Evolutionary conservation across 2,888 invertebrate genomes (phyloP), one percentile per base, ranked within the genome.

Genomic region (Athetis lepigone): DNA sequence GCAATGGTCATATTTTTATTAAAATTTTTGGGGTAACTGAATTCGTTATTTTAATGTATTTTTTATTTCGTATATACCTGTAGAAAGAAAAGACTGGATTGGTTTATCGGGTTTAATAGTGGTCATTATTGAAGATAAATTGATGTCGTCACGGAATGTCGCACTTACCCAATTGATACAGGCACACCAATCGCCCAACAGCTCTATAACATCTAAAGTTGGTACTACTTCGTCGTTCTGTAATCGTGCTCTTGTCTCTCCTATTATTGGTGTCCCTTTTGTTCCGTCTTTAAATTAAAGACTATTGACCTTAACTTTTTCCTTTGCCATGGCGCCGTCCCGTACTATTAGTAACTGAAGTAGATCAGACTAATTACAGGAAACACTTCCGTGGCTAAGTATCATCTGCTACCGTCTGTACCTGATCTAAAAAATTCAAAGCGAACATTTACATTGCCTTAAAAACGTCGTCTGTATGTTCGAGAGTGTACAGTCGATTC

Each of bases 241-340:
- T 90, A 90, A 89, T 90, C 87, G 87, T 85, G 79, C 86, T 89
- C 88, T 86, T 85, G 85, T 85, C 86, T 84, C 78, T 88, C 80
- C 87, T 88, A 90, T 90, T 90, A 91, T 90, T 88, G 89, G 89
- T 85, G 89, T 89, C 87, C 86, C 87, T 87, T 92, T 93, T 91
- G 90, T 90, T 84, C 88, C 70, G 80, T 85, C 85, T 90, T 88
- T 89, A 90, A 92, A 92, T 93, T 92, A 92, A 90, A 93, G 90
- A 90, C 87, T 89, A 87, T 88, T 88, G 89, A 88, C 88, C 88
- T 87, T 86, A 88, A 89, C 89, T 89, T 92, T 80, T 89, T 89
- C 86, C 85, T 86, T 82, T 85, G 79, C 75, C 78, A 72, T 65
- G 80, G 75, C 65, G 54, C 70, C 67, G 71, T 70, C 55, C 70